These are phyloP conservation scores for Watsonalla binaria DNA, from an alignment of 2,888 invertebrate genomes.

Conservation along the genomic window DNA sequence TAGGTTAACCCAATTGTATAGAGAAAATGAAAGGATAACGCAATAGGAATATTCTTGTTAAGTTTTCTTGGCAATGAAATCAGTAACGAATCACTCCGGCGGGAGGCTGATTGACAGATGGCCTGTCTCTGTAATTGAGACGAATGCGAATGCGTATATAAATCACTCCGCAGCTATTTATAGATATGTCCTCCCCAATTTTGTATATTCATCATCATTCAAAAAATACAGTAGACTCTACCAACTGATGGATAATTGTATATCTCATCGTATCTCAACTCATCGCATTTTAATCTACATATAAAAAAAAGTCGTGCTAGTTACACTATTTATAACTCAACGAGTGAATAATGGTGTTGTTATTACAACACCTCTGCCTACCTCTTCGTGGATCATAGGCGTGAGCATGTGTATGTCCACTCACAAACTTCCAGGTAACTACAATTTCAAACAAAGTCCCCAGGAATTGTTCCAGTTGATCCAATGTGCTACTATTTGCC, in stretches of 20 bases:
- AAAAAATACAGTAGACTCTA: neutral
- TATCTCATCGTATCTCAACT: no score
- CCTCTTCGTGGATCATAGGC: no score
- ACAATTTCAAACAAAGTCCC: conserved; percentile 10
- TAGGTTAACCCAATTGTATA: neutral
- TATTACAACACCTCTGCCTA: no score
- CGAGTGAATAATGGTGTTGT: no score
- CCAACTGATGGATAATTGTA: no score
- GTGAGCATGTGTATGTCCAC: no score
- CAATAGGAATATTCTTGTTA: conserved; percentile 15
- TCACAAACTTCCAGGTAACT: no score
- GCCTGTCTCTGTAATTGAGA: conserved; percentile 74
- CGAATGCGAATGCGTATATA: conserved; percentile 65
- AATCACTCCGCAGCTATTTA: conserved; percentile 44
- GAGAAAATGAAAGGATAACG: conserved; percentile 8
- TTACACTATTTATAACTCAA: no score
- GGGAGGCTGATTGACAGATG: conserved; percentile 74
- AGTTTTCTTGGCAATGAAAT: conserved; percentile 41
- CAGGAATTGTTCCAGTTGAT: conserved; percentile 27
- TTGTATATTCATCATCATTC: neutral
- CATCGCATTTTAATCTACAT: no score
- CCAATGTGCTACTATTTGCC: conserved; percentile 24
- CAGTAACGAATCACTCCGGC: conserved; percentile 66
- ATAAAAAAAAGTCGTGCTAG: no score
- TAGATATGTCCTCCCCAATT: conserved; percentile 26